Conservation (phyloP, 37 sponge, comb jelly and placozoan species). For the Lycopodina hypogea region DNA sequence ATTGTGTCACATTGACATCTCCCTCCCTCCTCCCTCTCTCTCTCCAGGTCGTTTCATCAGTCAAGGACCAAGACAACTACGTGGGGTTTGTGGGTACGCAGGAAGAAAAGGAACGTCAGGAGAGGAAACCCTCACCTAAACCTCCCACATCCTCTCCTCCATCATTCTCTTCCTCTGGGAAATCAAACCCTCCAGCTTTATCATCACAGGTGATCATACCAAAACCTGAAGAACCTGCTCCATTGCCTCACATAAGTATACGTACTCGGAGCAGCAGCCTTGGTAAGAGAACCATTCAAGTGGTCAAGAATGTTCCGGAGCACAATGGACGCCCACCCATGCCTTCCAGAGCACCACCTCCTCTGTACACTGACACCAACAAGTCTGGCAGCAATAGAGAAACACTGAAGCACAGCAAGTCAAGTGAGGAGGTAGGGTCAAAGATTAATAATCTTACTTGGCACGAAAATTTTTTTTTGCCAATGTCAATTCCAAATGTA, state of each 20-base stretch:
- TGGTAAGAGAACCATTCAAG: background rate
- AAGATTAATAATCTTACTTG: too few species aligned
- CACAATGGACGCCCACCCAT: slow-evolving; percentile 31
- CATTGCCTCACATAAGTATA: slow-evolving; percentile 11
- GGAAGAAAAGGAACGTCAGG: background rate
- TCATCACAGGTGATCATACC: background rate
- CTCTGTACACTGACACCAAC: slow-evolving; percentile 3
- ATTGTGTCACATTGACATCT: too few species aligned
- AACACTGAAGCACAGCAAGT: background rate
- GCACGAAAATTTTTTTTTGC: too few species aligned
- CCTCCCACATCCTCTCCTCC: too few species aligned
- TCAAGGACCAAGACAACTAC: slow-evolving; percentile 62
- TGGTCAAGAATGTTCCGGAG: background rate
- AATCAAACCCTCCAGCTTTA: background rate
- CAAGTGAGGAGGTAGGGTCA: slow-evolving; percentile 45
- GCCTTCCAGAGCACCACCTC: slow-evolving; percentile 28
- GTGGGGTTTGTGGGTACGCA: slow-evolving; percentile 76
- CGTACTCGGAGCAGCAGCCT: slow-evolving; percentile 9
- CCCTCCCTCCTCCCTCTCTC: background rate
- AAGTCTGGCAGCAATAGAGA: too few species aligned
- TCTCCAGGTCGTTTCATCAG: slow-evolving; percentile 62
- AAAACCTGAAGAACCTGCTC: slow-evolving; percentile 17
- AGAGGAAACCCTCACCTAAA: background rate
- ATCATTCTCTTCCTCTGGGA: too few species aligned
- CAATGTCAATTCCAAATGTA: too few species aligned